These are phyloP conservation scores for Apodemia mormo DNA, from an alignment of 2,888 invertebrate species.

Conservation along the genomic window DNA sequence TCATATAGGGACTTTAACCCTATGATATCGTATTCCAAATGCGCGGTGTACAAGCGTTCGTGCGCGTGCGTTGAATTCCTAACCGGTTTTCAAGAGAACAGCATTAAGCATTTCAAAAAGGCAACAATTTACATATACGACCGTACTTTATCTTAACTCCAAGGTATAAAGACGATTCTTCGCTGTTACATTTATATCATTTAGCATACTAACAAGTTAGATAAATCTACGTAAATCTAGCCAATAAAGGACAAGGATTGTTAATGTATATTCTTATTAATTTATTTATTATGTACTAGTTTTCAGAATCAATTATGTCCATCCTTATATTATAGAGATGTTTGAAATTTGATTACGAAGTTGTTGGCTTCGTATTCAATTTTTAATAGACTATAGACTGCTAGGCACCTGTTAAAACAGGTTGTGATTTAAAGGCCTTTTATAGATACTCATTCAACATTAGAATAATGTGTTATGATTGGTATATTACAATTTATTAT, in stretches of 20 bases:
- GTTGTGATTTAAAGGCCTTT: background rate
- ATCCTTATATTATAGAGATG: background rate
- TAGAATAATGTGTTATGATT: no score
- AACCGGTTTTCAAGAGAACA: constrained; percentile 50
- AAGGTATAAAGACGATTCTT: constrained; percentile 40
- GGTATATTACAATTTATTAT: no score
- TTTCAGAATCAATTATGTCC: background rate
- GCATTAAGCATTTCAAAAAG: constrained; percentile 40
- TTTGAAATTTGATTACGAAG: background rate
- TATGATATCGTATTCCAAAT: constrained; percentile 58
- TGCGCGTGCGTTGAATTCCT: constrained; percentile 64
- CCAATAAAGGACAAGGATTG: constrained; percentile 11
- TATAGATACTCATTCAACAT: background rate
- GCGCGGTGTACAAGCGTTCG: constrained; percentile 59
- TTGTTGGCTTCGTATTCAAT: background rate
- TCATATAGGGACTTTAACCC: constrained; percentile 60
- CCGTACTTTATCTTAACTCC: constrained; percentile 42
- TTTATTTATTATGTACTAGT: background rate
- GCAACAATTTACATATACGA: constrained; percentile 41
- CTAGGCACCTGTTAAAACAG: constrained; percentile 7
- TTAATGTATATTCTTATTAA: background rate
- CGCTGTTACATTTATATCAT: constrained; percentile 20
- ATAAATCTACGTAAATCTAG: constrained; percentile 1
- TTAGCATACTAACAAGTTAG: constrained; percentile 23
- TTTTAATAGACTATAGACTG: background rate